phyloP scores from a whole-genome alignment of 2,797 vertebrate species.

The Atherinosoma microstoma region DNA sequence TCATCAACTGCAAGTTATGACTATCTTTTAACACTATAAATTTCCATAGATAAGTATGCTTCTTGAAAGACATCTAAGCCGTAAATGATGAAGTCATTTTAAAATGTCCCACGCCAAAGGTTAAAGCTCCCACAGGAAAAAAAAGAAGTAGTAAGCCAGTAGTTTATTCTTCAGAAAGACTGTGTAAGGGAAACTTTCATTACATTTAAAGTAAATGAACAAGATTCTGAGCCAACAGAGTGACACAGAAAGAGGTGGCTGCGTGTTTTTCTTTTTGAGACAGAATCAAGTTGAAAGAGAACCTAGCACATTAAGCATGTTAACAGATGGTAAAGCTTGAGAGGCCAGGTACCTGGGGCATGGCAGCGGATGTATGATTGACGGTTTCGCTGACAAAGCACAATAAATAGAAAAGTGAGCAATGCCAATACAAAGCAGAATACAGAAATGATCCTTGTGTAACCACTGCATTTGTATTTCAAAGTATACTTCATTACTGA shows the following conservation, averaged over 20 bases:
- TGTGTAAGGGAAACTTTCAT: conserved; percentile 41
- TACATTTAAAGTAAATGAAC: conserved; percentile 38
- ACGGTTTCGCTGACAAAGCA: conserved; percentile 50
- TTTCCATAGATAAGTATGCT: conserved; percentile 59
- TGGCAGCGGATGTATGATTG: conserved; percentile 42
- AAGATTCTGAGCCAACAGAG: conserved; percentile 53
- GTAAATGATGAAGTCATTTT: conserved; percentile 73
- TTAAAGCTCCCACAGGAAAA: conserved; percentile 21
- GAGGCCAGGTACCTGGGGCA: conserved; percentile 48
- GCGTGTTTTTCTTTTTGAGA: conserved; percentile 44
- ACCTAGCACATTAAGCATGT: conserved; percentile 48
- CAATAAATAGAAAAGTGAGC: conserved; percentile 24
- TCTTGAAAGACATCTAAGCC: conserved; percentile 60
- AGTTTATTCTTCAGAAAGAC: conserved; percentile 53
- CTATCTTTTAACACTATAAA: conserved; percentile 51
- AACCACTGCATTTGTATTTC: conserved; percentile 30
- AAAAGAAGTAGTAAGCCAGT: conserved; percentile 30
- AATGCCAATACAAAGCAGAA: conserved; percentile 17
- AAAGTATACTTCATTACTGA: conserved; percentile 18
- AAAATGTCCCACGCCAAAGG: conserved; percentile 38
- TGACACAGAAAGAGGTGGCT: conserved; percentile 34
- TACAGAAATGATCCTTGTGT: conserved; percentile 10
- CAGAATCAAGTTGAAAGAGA: conserved; percentile 59
- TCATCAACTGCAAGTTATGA: conserved; percentile 44
- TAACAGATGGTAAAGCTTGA: conserved; percentile 61